Conservation (phyloP, 2,113 vertebrate genomes). For the Agelaius tricolor region DNA sequence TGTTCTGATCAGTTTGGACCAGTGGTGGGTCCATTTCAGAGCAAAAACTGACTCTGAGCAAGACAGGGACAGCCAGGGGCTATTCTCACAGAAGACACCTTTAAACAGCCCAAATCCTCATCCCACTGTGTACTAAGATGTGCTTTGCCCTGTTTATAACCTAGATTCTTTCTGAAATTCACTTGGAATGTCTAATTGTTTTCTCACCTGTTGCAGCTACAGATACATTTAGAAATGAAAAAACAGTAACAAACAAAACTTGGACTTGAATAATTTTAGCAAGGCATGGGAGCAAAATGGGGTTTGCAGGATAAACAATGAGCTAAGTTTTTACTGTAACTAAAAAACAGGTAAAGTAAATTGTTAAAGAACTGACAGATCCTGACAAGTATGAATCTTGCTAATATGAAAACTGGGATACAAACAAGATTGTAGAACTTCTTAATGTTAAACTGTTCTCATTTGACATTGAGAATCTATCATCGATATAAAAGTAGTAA, state of each 20-base stretch:
- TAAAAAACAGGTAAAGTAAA: conserved; percentile 22
- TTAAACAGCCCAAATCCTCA: background rate
- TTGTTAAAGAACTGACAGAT: conserved; percentile 21
- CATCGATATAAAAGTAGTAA: background rate
- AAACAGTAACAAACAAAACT: background rate
- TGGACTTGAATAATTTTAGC: background rate
- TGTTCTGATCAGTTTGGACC: background rate
- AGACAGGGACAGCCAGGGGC: background rate
- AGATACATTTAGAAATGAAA: background rate
- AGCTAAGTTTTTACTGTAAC: conserved; percentile 4
- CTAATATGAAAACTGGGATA: background rate
- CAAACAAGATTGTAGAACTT: background rate
- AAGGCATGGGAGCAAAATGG: background rate
- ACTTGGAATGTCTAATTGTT: background rate
- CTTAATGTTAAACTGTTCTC: background rate
- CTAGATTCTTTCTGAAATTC: background rate
- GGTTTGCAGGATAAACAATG: background rate
- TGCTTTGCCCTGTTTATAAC: background rate
- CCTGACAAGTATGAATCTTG: conserved; percentile 6
- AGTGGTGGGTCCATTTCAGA: background rate
- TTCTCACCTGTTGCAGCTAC: background rate
- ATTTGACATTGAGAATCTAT: background rate
- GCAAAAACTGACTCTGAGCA: background rate
- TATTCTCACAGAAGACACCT: background rate
- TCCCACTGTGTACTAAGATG: accelerated